Evolutionary conservation across 2,797 vertebrate genomes (phyloP), one percentile per base, ranked within the genome.

Genomic region (Echiichthys vipera): DNA sequence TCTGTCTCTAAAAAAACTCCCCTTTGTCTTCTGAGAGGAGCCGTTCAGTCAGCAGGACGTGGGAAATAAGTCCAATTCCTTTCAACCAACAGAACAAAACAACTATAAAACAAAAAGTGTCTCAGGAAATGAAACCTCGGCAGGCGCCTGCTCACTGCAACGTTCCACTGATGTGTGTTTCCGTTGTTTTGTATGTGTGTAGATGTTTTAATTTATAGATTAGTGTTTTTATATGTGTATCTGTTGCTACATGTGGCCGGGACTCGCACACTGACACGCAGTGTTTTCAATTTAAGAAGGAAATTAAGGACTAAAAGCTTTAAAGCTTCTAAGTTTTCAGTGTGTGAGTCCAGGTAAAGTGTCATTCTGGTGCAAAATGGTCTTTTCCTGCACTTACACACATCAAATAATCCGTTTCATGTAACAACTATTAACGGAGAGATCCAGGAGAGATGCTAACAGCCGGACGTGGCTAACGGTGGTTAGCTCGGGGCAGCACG

Each of bases 121-220:
- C 85, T 84, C 87, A 82, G 85, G 81, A 83, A 80, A 51, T 55
- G n/a, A n/a, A n/a, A n/a, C n/a, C n/a, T 43, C 36, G 27, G 3
- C 59, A 1, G 56, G 29, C 32, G 63, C 59, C 45, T 62, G 64
- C 53, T 68, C 58, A 27, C 43, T 81, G 59, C 72, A 74, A 88
- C 9, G 20, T 80, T 81, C 45, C 72, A 76, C n/a, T 18, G 10
- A 2, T 68, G n/a, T n/a, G n/a, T n/a, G n/a, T n/a, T n/a, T n/a
- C n/a, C n/a, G n/a, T 25, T 64, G 17, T 54, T 77, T 42, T 74
- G 22, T 3, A 14, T 56, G 37, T 30, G 58, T 65, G 12, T 39
- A 2, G 17, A 34, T 66, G 40, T 78, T 75, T 62, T 59, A 29
- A 32, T 66, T 50, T 73, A 27, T 43, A 46, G 13, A 27, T 63